phyloP scores from a whole-genome alignment of 2,888 invertebrate species.

The Chesias legatella region DNA sequence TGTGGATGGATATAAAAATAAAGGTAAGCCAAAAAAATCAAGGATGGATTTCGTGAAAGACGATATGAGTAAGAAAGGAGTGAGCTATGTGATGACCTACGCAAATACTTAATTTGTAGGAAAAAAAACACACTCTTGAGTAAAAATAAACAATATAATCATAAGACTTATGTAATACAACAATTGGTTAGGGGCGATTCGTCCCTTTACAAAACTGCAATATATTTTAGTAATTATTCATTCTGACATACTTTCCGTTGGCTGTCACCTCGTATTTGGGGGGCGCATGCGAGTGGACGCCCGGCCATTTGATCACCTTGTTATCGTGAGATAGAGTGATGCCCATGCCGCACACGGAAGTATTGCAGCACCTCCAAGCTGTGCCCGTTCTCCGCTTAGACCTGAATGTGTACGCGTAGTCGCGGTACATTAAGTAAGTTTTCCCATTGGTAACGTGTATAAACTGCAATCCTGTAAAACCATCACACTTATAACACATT shows the following conservation, averaged over 20 bases:
- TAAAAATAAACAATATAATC: no score
- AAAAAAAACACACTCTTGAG: no score
- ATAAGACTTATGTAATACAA: no score
- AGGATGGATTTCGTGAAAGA: no score
- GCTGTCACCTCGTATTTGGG: background rate
- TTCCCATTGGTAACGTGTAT: background rate
- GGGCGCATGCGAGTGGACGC: background rate
- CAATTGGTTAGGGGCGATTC: no score
- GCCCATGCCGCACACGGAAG: background rate
- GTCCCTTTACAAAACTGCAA: no score
- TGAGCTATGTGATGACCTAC: no score
- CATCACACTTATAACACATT: no score
- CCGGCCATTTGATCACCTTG: background rate
- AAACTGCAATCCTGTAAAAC: background rate
- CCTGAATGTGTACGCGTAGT: background rate
- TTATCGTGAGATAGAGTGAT: background rate
- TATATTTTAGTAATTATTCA: background rate
- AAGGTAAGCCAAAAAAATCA: no score
- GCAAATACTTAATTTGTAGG: no score
- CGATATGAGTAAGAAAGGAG: no score
- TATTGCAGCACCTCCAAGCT: conserved; percentile 1
- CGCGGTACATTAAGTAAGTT: background rate
- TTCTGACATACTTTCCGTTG: background rate
- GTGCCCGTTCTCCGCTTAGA: background rate
- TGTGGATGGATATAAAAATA: no score